phyloP scores from a whole-genome alignment of 2,113 vertebrate genomes.

The Thamnophis sirtalis region DNA sequence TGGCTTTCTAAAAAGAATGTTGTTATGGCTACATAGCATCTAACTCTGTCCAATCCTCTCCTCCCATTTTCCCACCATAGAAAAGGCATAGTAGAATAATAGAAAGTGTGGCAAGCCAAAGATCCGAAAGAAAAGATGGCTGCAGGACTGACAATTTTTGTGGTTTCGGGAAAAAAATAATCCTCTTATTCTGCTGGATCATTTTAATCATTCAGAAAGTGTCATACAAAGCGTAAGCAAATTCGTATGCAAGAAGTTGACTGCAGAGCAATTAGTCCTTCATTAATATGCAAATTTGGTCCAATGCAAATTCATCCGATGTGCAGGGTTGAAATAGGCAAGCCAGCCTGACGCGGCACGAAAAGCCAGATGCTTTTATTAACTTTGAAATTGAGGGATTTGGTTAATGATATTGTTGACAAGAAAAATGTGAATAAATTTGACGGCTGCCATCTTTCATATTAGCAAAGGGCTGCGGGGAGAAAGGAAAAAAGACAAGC shows the following conservation, averaged over 20 bases:
- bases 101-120: no score
- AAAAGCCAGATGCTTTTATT: constrained; percentile 73
- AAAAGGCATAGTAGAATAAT: no score
- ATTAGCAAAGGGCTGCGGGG: constrained; percentile 57
- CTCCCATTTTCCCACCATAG: no score
- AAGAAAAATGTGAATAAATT: constrained; percentile 70
- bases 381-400: constrained; percentile 71
- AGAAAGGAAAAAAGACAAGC: constrained; percentile 49
- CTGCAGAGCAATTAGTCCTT: constrained; percentile 74
- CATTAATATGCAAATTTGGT: constrained; percentile 75
- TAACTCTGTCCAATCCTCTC: no score
- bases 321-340: constrained; percentile 65
- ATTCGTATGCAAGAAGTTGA: constrained; percentile 73
- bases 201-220: constrained; percentile 59
- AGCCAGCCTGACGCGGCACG: constrained; percentile 64
- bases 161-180: constrained; percentile 47
- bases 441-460: constrained; percentile 65
- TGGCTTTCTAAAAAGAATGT: no score
- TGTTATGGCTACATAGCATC: no score
- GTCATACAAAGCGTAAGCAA: constrained; percentile 65
- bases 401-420: constrained; percentile 72
- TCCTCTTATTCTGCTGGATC: constrained; percentile 53
- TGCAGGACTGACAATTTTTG: constrained; percentile 14
- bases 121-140: no score
- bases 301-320: constrained; percentile 68